Percentiles rank a stretch among this genome's conserved stretches.
phyloP scores from a whole-genome alignment of 1,140 invertebrate species.

The Atta cephalotes region DNA sequence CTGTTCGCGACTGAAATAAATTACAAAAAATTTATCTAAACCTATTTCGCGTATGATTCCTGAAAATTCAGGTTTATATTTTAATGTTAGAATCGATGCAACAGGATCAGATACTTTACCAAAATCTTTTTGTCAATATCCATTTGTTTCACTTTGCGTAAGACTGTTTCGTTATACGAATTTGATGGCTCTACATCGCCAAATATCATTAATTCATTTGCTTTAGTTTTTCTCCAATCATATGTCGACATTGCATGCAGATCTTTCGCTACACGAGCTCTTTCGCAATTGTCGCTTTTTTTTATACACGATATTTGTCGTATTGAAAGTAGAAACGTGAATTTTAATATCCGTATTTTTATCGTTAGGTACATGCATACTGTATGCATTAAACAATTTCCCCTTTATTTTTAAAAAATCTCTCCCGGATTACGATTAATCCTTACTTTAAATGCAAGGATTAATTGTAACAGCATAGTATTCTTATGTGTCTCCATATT shows the following conservation, averaged over 20 bases:
- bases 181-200: conserved; percentile 15
- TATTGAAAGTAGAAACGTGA: conserved; percentile 13
- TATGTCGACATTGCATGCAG: not conserved
- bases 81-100: not conserved
- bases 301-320: not conserved
- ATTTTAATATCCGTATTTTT: not conserved
- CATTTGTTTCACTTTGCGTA: not conserved
- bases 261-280: not conserved
- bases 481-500: conserved; percentile 30
- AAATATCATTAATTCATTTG: not conserved
- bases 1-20: conserved; percentile 19
- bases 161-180: not conserved
- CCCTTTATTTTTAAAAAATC: conserved; percentile 21
- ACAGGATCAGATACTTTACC: not conserved
- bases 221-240: not conserved
- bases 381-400: not conserved
- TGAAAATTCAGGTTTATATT: not conserved
- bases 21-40: conserved; percentile 10
- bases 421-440: not conserved
- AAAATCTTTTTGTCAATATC: not conserved
- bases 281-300: conserved; percentile 5
- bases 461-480: not conserved
- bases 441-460: not conserved
- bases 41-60: not conserved
- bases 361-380: not conserved